A percentile compares a stretch with the other conserved stretches of the same genome.
These are phyloP conservation scores for Ctenodactylus gundi DNA, from an alignment of 2,113 vertebrate genomes.

Conservation along the genomic window DNA sequence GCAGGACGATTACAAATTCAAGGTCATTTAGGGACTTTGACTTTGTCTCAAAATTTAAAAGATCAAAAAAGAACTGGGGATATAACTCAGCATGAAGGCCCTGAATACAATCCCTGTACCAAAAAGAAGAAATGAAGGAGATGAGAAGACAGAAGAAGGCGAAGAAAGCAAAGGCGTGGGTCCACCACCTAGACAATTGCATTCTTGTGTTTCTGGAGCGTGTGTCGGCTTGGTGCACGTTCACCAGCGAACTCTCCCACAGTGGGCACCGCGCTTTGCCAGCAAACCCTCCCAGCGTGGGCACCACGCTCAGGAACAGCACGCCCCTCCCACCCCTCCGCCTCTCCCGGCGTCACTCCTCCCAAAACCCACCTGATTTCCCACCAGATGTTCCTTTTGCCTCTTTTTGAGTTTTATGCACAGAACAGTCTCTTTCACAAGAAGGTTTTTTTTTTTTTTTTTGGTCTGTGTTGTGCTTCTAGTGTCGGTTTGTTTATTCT, in stretches of 20 bases:
- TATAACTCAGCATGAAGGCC: no score
- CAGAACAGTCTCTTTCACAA: background rate
- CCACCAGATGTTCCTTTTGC: background rate
- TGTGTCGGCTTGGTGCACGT: background rate
- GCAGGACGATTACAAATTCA: no score
- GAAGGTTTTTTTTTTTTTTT: background rate
- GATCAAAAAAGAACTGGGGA: no score
- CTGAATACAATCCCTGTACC: no score
- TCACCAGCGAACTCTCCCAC: no score
- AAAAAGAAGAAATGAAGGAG: no score
- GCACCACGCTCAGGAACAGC: background rate
- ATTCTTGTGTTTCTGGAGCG: background rate
- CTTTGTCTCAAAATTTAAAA: no score
- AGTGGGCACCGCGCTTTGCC: background rate
- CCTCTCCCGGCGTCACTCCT: background rate
- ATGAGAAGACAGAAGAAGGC: no score
- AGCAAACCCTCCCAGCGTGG: no score
- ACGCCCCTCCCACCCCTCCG: background rate
- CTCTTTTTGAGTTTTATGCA: background rate
- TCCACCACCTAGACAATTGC: background rate
- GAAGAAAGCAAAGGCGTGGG: no score
- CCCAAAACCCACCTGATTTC: background rate
- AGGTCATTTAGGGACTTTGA: no score
- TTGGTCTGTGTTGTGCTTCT: background rate
- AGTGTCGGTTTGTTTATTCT: background rate